These are phyloP conservation scores for Eristalis pertinax DNA, from an alignment of 2,888 invertebrate genomes.

Conservation along the genomic window DNA sequence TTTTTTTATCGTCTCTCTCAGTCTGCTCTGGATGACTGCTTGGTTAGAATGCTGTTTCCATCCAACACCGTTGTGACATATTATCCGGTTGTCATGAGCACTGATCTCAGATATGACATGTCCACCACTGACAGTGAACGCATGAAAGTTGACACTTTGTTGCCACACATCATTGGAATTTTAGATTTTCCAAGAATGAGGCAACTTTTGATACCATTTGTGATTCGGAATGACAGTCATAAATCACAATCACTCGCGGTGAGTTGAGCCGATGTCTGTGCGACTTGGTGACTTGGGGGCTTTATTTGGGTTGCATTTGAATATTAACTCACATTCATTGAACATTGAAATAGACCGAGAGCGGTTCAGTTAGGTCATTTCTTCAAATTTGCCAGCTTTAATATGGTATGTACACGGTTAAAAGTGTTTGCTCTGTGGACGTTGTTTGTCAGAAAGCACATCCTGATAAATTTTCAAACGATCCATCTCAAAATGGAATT, in stretches of 20 bases:
- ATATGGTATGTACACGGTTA: neutral
- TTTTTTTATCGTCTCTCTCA: neutral
- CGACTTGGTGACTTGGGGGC: neutral
- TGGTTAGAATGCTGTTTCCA: neutral
- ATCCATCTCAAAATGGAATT: too few relatives aligned
- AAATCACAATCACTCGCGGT: neutral
- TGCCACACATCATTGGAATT: slow-evolving; percentile 43
- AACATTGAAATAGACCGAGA: neutral
- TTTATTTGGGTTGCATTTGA: neutral
- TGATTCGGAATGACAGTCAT: neutral
- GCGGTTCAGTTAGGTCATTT: neutral
- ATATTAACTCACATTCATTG: too few relatives aligned
- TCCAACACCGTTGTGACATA: slow-evolving; percentile 2
- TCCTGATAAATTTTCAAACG: too few relatives aligned
- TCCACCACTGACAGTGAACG: slow-evolving; percentile 36
- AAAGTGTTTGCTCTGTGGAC: too few relatives aligned
- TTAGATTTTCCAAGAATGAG: slow-evolving; percentile 20
- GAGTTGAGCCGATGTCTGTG: neutral
- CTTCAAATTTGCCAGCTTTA: neutral
- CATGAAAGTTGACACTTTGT: slow-evolving; percentile 49
- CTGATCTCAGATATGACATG: slow-evolving; percentile 7
- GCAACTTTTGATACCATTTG: slow-evolving; percentile 1
- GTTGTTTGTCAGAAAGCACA: too few relatives aligned
- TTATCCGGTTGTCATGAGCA: slow-evolving; percentile 1
- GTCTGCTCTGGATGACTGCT: neutral